Conservation (phyloP, 2,113 vertebrate species). For the Gopherus evgoodei region DNA sequence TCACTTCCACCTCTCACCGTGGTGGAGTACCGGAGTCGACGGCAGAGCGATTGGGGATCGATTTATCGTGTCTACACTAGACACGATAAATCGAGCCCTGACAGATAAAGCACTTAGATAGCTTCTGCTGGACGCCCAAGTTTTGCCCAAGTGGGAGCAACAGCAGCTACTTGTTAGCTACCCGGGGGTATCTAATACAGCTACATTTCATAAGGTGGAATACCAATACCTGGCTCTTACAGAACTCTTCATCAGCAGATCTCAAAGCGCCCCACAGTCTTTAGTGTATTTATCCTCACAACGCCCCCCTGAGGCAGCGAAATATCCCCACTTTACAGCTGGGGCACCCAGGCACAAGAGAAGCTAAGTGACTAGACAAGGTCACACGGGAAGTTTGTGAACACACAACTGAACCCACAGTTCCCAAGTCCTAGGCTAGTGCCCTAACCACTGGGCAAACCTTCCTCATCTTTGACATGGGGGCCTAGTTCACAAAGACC, state of each 20-base stretch:
- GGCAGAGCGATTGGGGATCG: too few relatives aligned
- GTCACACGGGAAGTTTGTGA: neutral
- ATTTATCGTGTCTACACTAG: too few relatives aligned
- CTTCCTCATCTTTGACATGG: rapidly evolving
- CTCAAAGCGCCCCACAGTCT: neutral
- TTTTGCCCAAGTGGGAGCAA: rapidly evolving
- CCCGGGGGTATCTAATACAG: neutral
- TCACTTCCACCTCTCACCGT: too few relatives aligned
- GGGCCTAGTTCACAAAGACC: neutral
- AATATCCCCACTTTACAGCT: neutral
- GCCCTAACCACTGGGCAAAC: neutral
- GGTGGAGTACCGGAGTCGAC: too few relatives aligned
- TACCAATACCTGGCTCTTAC: neutral
- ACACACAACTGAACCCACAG: neutral
- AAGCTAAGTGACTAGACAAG: neutral
- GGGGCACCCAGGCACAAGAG: neutral
- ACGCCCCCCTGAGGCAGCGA: neutral
- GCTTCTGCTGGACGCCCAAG: rapidly evolving
- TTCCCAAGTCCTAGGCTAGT: neutral
- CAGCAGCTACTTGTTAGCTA: neutral
- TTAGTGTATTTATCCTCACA: neutral
- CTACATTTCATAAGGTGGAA: neutral
- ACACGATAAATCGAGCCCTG: too few relatives aligned
- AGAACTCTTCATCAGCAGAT: neutral
- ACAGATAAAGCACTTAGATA: too few relatives aligned